Percentiles rank a stretch among this genome's conserved stretches.
phyloP scores from a whole-genome alignment of 2,888 invertebrate species.

The Laothoe populi region DNA sequence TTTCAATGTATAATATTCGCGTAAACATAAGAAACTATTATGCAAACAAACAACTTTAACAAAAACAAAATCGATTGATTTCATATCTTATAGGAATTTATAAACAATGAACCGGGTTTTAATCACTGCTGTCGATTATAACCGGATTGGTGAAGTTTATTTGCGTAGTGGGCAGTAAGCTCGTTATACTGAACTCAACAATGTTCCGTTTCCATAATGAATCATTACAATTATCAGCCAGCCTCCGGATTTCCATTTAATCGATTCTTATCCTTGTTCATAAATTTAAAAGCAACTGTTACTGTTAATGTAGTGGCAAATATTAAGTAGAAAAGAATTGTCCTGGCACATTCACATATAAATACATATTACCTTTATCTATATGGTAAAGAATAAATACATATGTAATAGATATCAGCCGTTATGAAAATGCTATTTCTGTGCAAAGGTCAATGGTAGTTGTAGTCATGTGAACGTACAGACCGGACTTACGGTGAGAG shows the following conservation, averaged over 20 bases:
- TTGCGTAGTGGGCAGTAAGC: constrained; percentile 48
- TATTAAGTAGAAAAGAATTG: not conserved
- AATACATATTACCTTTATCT: constrained; percentile 7
- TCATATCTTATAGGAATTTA: constrained; percentile 1
- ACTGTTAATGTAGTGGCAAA: constrained; percentile 30
- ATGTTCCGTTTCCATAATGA: constrained; percentile 73
- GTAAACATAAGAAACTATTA: no score
- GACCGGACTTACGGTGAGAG: constrained; percentile 10
- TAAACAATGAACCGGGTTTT: constrained; percentile 8
- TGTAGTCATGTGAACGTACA: constrained; percentile 19
- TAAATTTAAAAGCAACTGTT: constrained; percentile 25
- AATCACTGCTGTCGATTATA: constrained; percentile 23
- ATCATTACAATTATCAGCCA: constrained; percentile 54
- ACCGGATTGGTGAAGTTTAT: constrained; percentile 9
- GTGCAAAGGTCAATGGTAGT: constrained; percentile 21
- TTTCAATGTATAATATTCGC: no score
- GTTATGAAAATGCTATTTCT: constrained; percentile 16
- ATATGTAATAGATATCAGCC: constrained; percentile 15
- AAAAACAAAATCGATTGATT: constrained; percentile 23
- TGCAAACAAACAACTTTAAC: constrained; percentile 18
- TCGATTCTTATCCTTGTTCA: constrained; percentile 52
- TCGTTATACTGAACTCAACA: constrained; percentile 49
- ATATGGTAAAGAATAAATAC: constrained; percentile 30
- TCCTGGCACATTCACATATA: not conserved
- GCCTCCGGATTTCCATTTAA: constrained; percentile 57